Conservation (phyloP, 2,113 vertebrate genomes). For the Panurus biarmicus region DNA sequence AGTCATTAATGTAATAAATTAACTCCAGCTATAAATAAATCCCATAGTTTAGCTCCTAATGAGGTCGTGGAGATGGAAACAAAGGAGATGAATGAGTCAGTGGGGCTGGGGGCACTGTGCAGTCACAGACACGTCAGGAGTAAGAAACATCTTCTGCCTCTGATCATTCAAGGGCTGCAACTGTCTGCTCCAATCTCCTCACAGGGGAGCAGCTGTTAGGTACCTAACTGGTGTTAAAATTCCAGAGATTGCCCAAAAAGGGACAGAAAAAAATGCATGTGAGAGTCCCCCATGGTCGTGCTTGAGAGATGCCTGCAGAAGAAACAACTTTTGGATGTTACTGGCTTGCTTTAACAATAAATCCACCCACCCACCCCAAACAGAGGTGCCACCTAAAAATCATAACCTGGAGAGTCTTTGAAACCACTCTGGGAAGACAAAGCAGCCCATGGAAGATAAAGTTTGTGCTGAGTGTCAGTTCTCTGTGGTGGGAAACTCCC, state of each 20-base stretch:
- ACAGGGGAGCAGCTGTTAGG: neutral
- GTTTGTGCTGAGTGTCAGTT: neutral
- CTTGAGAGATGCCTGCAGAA: neutral
- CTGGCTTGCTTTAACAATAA: neutral
- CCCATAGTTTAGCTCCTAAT: neutral
- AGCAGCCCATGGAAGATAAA: neutral
- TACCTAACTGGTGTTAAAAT: neutral
- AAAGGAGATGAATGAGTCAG: neutral
- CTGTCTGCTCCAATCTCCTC: neutral
- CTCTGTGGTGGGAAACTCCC: neutral
- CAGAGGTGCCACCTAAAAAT: neutral
- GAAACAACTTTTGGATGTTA: neutral
- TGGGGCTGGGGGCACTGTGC: neutral
- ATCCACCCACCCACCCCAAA: neutral
- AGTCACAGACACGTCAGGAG: fast-evolving
- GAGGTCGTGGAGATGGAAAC: neutral
- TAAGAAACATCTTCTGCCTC: neutral
- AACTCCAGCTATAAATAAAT: neutral
- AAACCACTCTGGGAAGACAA: neutral
- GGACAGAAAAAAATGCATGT: fast-evolving
- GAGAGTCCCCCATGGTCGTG: fast-evolving
- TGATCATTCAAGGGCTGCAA: neutral
- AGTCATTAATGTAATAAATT: conserved; percentile 8
- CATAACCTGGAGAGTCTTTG: neutral
- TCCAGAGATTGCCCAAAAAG: neutral